These are phyloP conservation scores for Ischnura elegans DNA, from an alignment of 2,888 invertebrate genomes.

Conservation along the genomic window DNA sequence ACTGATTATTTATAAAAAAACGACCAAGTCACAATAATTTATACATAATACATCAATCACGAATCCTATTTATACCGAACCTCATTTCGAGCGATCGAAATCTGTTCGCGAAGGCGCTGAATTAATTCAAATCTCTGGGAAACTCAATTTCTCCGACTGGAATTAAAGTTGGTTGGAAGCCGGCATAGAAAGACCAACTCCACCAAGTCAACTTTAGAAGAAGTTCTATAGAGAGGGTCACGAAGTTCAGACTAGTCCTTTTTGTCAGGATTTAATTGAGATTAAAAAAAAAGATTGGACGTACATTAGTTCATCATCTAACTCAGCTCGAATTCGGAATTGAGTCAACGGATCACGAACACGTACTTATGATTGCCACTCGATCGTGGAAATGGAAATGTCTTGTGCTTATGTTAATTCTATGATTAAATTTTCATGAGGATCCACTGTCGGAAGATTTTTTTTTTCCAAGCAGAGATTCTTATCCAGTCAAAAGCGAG, in stretches of 20 bases:
- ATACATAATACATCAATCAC: background rate
- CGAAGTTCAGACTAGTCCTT: background rate
- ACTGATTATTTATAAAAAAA: background rate
- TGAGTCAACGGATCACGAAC: background rate
- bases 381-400: background rate
- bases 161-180: background rate
- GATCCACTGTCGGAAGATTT: background rate
- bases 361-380: background rate
- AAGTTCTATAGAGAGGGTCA: background rate
- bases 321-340: background rate
- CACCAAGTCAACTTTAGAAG: background rate
- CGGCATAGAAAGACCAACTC: background rate
- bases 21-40: background rate
- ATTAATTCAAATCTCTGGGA: background rate
- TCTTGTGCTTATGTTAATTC: background rate
- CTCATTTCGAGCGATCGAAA: background rate
- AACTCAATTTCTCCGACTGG: background rate
- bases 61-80: background rate
- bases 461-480: background rate
- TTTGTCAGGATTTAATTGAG: background rate
- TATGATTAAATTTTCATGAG: background rate
- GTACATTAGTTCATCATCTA: background rate
- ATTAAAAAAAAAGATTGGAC: background rate
- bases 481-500: background rate
- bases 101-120: background rate